phyloP scores from a whole-genome alignment of 2,888 invertebrate genomes.

The Drosophila subquinaria region DNA sequence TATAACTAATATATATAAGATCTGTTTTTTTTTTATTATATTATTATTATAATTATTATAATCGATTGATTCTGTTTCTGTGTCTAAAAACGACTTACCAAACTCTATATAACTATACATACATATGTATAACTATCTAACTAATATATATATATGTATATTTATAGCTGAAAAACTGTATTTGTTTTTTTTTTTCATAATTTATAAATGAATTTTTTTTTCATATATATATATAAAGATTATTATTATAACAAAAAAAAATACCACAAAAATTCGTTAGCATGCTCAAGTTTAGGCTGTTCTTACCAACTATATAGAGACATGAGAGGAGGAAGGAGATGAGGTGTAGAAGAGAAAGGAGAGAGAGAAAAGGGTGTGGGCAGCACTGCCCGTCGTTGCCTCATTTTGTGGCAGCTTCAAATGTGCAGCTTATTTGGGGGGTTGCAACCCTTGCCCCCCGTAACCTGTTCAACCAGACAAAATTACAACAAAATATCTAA shows the following conservation, averaged over 20 bases:
- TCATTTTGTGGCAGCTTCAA: conserved; percentile 7
- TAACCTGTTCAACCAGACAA: conserved; percentile 44
- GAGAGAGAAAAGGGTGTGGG: conserved; percentile 15
- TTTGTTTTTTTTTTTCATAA: conserved; percentile 71
- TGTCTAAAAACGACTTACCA: conserved; percentile 69
- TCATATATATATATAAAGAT: conserved; percentile 38
- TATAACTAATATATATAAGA: conserved; percentile 51
- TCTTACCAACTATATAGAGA: conserved; percentile 59
- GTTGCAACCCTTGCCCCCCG: conserved; percentile 23
- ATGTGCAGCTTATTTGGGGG: conserved; percentile 39
- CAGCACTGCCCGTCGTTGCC: conserved; percentile 27
- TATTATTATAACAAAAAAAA: conserved; percentile 24
- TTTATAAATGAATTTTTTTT: conserved; percentile 72
- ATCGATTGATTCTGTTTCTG: conserved; percentile 46
- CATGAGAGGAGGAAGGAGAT: neutral
- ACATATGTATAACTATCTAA: conserved; percentile 40
- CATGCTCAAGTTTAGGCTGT: conserved; percentile 68
- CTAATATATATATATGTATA: conserved; percentile 37
- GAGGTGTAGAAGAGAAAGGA: neutral
- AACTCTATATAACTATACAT: conserved; percentile 34
- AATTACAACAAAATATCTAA: conserved; percentile 46
- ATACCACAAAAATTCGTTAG: conserved; percentile 20
- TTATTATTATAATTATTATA: conserved; percentile 12
- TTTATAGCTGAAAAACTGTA: conserved; percentile 74
- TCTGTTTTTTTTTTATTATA: conserved; percentile 65